Conservation (phyloP, 2,113 vertebrate species). For the Tympanuchus pallidicinctus region DNA sequence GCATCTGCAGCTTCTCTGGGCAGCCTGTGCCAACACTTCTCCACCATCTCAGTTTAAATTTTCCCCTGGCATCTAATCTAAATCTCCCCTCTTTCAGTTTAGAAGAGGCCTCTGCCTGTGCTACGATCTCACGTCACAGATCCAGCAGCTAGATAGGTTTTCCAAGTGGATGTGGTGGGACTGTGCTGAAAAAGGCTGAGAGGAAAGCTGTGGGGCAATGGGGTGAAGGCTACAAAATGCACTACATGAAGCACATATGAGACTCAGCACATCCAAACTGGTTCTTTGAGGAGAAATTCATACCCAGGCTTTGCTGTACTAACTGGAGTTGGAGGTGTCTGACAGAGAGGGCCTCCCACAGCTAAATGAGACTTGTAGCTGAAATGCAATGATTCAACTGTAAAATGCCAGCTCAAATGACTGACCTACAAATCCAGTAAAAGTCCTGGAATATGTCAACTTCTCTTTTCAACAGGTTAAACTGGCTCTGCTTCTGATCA, state of each 20-base stretch:
- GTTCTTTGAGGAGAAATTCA: neutral
- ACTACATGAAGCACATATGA: neutral
- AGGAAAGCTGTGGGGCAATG: neutral
- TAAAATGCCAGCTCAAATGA: constrained; percentile 21
- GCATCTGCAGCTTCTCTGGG: too few relatives aligned
- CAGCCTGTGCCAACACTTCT: too few relatives aligned
- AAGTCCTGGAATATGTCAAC: constrained; percentile 30
- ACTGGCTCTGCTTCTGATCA: constrained; percentile 8
- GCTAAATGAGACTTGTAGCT: neutral
- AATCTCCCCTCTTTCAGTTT: too few relatives aligned
- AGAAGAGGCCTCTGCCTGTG: neutral
- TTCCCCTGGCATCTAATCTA: too few relatives aligned
- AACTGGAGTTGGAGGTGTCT: neutral
- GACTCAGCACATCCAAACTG: neutral
- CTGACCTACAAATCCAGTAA: neutral
- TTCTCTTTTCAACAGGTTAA: constrained; percentile 15
- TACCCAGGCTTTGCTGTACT: neutral
- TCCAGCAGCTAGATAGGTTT: neutral
- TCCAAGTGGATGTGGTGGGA: fast-evolving
- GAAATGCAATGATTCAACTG: constrained; percentile 24
- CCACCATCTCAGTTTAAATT: too few relatives aligned
- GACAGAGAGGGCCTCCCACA: neutral
- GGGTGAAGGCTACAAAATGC: neutral
- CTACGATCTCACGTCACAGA: neutral
- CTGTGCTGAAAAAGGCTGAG: neutral